These are phyloP conservation scores for Plecotus auritus DNA, from an alignment of 2,113 vertebrate species.

Conservation along the genomic window DNA sequence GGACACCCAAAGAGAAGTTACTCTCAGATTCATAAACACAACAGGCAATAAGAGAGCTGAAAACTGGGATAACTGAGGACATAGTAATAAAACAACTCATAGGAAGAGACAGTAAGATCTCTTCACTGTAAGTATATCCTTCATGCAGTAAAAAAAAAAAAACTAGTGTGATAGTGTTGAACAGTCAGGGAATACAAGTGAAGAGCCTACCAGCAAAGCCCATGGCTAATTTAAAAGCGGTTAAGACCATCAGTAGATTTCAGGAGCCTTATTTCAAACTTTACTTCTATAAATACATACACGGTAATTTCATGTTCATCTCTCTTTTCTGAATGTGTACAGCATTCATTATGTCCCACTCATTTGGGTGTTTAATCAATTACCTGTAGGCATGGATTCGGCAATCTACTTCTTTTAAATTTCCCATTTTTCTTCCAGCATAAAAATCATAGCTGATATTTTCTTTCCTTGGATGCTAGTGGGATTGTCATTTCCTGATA, in stretches of 20 bases:
- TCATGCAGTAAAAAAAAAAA: not conserved
- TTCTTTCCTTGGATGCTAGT: not conserved
- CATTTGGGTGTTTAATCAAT: not conserved
- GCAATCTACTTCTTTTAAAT: not conserved
- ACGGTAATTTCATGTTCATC: not conserved
- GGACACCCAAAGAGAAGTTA: not conserved
- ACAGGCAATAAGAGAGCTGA: not conserved
- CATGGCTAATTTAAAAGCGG: not conserved
- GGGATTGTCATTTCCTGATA: not conserved
- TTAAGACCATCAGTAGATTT: not conserved
- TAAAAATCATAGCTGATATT: not conserved
- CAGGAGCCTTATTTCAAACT: not conserved
- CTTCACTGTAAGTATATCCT: not conserved
- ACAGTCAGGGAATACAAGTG: not conserved
- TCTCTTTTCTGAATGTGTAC: not conserved
- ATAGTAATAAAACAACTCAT: not conserved
- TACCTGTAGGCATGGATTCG: not conserved
- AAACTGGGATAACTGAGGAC: not conserved
- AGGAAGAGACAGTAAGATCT: not conserved
- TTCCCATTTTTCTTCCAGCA: not conserved
- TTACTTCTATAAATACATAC: not conserved
- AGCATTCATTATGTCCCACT: not conserved
- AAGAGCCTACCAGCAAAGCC: not conserved
- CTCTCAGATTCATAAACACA: not conserved
- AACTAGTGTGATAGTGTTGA: not conserved